Base-by-base conservation (phyloP, 2,888 invertebrate species). In the Eilema depressum region DNA sequence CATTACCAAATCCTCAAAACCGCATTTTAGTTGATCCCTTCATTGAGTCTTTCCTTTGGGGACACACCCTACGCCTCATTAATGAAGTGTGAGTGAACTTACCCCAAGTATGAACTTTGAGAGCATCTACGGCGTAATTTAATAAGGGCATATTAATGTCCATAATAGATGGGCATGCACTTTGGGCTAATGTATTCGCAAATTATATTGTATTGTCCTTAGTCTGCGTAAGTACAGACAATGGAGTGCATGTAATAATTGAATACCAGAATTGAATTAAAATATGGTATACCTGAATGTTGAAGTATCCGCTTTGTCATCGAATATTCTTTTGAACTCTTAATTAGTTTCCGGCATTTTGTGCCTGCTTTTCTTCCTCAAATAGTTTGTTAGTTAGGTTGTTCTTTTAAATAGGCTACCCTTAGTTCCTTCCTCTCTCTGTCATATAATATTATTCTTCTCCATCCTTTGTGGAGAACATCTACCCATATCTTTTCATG, bases 121-220 rank as follows among this genome's bases (percentile, higher is more conserved):
- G 73, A 76, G 73, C 76, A 63, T 73, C 69, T 61, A 59, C 66
- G 65, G 67, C 63, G 71, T 75, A 83, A 82, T 77, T 47, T 75
- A 79, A 76, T 81, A 73, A 82, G 75, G 30, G 5, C 23, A 66
- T 79, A 82, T 84, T 79, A 80, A 81, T 79, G 74, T 66, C 65
- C 72, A 68, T 75, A 73, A 78, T 75, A 75, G 78, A 77, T 70
- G 67, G 70, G 26, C 65, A 63, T 71, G 64, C 69, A 68, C 76
- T 73, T 67, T 62, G 25, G 61, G 47, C 68, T 83, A 77, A 77
- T 80, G 74, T 74, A 74, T 68, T 73, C 64, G 57, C 25, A 66
- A 74, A 69, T 66, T 68, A 60, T 30, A 12, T 64, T n/a, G 17
- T 64, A 28, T 63, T 53, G 12, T 64, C 20, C 41, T 28, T 47